Evolutionary conservation across 2,888 invertebrate species (phyloP), one percentile per base, ranked within the genome.

Genomic region (Tetheella fluctuosa): DNA sequence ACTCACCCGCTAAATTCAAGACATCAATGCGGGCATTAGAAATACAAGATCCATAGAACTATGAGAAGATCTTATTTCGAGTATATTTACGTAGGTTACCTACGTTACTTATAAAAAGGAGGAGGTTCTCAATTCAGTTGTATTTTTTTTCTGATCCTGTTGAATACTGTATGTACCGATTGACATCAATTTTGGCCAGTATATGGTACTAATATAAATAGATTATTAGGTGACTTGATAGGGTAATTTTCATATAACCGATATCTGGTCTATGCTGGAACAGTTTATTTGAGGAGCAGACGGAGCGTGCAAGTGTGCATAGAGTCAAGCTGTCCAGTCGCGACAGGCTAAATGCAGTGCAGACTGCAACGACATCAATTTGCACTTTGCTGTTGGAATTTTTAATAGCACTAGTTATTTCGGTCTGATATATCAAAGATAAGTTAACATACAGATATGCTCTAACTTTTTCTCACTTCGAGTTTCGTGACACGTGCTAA

Each of bases 381-480:
- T 91, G 91, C 91, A 91, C 91, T 91, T 88, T 88, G 78, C 81
- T 71, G 70, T 73, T 75, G 91, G 91, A 88, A 91, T 91, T 78
- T 90, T 91, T 91, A 91, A 91, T 87, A 79, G 74, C 68, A 59
- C 74, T 68, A 77, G 82, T 81, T 89, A 89, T 90, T 88, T 88
- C 79, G 76, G 79, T 75, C 75, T 74, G 73, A 83, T 79, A 74
- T 79, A 79, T 83, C 89, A 89, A 89, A 20, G 20, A 90, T 89
- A 87, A 84, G 83, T 79, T 76, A 79, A 69, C 74, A 67, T 12
- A 34, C 10, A n/a, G 20, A 20, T 23, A 17, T 17, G 25, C 23
- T 15, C 3, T 25, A 25, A 7, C 10, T n/a, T 28, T 54, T 54
- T 3, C 6, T 17, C 28, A 54, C n/a, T 28, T 30, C 12, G n/a